A percentile compares a stretch with the other conserved stretches of the same genome.
Evolutionary conservation across 2,888 invertebrate species (phyloP).

Genomic region (Ophraella communa): DNA sequence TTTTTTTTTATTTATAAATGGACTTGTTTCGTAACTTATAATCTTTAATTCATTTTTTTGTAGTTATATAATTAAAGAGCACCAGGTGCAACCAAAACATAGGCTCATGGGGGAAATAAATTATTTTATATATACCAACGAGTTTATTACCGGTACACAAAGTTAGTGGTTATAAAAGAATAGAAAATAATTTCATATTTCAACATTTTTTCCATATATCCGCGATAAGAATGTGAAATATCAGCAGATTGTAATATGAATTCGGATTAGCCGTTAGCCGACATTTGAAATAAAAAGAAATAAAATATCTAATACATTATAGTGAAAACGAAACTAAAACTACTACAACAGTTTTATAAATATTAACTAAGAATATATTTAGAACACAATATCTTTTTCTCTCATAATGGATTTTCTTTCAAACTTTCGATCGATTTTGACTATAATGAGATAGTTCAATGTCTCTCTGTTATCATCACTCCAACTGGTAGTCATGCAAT

Average conservation of each 20-base stretch:
- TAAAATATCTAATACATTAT: too few relatives aligned
- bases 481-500: constrained; percentile 44
- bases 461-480: constrained; percentile 23
- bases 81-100: constrained; percentile 15
- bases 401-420: background rate
- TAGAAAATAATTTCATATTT: background rate
- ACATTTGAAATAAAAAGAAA: too few relatives aligned
- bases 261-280: too few relatives aligned
- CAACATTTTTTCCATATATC: too few relatives aligned
- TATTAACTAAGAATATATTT: background rate
- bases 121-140: background rate
- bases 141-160: background rate
- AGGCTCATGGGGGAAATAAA: constrained; percentile 3
- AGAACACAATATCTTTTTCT: background rate
- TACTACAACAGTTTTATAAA: background rate
- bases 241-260: too few relatives aligned
- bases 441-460: constrained; percentile 2
- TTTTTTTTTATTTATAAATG: constrained; percentile 22
- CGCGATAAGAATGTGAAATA: too few relatives aligned
- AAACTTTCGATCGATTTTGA: background rate
- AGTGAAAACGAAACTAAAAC: too few relatives aligned
- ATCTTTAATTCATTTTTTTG: constrained; percentile 22
- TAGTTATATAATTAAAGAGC: constrained; percentile 16
- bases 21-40: constrained; percentile 26
- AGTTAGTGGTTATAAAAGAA: background rate